Percentiles rank a stretch among this genome's conserved stretches.
These are phyloP conservation scores for Sebastes cheni DNA, from an alignment of 2,797 vertebrate species.

Conservation along the genomic window DNA sequence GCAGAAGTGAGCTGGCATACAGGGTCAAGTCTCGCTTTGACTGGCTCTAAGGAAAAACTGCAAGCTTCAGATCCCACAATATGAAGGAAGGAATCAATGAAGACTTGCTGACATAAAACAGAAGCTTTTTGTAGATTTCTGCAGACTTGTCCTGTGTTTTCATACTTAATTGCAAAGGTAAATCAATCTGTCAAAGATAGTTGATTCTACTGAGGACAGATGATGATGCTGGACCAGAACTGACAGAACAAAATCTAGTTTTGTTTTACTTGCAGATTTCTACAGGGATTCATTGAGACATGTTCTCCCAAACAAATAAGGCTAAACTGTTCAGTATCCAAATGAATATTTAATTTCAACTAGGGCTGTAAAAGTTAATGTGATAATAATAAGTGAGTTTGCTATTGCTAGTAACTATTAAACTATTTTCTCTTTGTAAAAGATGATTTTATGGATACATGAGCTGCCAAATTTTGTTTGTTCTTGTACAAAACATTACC, in stretches of 20 bases:
- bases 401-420: background rate
- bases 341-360: background rate
- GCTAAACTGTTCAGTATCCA: background rate
- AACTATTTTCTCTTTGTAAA: background rate
- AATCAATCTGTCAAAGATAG: background rate
- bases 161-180: background rate
- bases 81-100: background rate
- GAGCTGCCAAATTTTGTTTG: background rate
- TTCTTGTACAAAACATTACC: background rate
- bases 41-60: background rate
- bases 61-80: background rate
- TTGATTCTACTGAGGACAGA: background rate
- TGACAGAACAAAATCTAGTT: background rate
- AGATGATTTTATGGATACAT: background rate
- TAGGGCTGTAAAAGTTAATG: too few relatives aligned
- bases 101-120: background rate
- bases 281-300: background rate
- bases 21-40: background rate
- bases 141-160: background rate
- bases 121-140: background rate
- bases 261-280: background rate
- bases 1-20: constrained; percentile 28
- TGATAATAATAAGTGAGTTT: too few relatives aligned
- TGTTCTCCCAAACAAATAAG: background rate
- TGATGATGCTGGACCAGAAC: background rate